Conservation (phyloP, 64 coral and sea anemone genomes). For the Pocillopora verrucosa region DNA sequence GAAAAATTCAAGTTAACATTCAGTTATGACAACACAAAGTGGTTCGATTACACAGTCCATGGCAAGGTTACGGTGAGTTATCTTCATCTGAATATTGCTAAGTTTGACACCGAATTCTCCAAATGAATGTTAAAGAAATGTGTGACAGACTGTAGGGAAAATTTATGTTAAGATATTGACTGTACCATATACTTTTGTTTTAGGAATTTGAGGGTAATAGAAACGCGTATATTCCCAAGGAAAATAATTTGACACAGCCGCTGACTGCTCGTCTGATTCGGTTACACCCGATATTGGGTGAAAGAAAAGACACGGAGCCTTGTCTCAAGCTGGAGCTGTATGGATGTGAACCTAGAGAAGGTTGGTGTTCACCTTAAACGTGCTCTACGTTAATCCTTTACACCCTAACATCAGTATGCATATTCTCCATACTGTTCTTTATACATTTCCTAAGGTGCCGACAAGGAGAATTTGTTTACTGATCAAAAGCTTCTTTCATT, state of each 20-base stretch:
- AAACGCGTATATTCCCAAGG: background rate
- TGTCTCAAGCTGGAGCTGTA: conserved; percentile 72
- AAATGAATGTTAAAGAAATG: too few relatives aligned
- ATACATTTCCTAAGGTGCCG: too few relatives aligned
- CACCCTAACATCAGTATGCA: too few relatives aligned
- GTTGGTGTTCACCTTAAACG: too few relatives aligned
- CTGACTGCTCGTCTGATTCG: conserved; percentile 72
- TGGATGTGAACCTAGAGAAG: conserved; percentile 54
- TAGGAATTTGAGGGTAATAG: conserved; percentile 60
- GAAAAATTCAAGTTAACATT: conserved; percentile 15
- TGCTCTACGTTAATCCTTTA: too few relatives aligned
- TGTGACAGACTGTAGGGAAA: too few relatives aligned
- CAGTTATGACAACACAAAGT: conserved; percentile 59
- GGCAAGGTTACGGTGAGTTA: conserved; percentile 35
- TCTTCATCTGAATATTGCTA: background rate
- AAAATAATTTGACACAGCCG: conserved; percentile 5
- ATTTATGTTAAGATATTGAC: background rate
- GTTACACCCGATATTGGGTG: conserved; percentile 19
- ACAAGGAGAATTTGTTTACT: too few relatives aligned
- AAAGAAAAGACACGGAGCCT: background rate
- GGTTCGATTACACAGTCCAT: conserved; percentile 58
- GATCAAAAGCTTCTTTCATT: too few relatives aligned
- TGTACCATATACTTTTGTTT: background rate
- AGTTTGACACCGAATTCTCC: background rate
- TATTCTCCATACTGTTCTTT: too few relatives aligned